These are phyloP conservation scores for Stenoptilia bipunctidactyla DNA, from an alignment of 2,888 invertebrate genomes.

Conservation along the genomic window DNA sequence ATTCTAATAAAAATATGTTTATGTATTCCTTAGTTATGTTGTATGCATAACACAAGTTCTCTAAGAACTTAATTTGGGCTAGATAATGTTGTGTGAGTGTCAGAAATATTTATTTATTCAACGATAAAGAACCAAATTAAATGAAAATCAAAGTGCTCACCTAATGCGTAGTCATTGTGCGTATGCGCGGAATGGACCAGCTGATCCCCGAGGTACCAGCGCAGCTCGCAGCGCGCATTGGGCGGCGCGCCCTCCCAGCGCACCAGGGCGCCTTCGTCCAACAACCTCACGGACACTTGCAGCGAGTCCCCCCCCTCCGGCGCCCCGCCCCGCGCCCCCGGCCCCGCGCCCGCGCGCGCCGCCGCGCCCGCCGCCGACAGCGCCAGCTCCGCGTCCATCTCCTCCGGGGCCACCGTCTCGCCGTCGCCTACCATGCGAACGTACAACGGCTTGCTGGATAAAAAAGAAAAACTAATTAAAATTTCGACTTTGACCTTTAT, in stretches of 20 bases:
- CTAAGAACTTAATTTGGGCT: no score
- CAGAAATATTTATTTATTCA: no score
- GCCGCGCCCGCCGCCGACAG: slow-evolving; percentile 82
- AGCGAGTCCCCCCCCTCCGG: slow-evolving; percentile 72
- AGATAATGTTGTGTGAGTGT: no score
- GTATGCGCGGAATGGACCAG: slow-evolving; percentile 79
- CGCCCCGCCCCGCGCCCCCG: slow-evolving; percentile 33
- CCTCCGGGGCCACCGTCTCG: slow-evolving; percentile 86
- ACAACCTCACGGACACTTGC: slow-evolving; percentile 78
- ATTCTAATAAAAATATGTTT: no score
- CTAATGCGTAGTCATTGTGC: slow-evolving; percentile 75
- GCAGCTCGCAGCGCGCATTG: slow-evolving; percentile 74
- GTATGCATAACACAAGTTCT: no score
- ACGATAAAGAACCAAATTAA: no score
- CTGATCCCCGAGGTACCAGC: slow-evolving; percentile 77
- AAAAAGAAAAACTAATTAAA: no score
- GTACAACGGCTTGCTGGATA: slow-evolving; percentile 90
- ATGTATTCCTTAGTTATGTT: no score
- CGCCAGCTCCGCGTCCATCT: slow-evolving; percentile 79
- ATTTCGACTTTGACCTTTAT: no score
- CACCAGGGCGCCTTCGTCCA: slow-evolving; percentile 81
- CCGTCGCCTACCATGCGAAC: slow-evolving; percentile 80
- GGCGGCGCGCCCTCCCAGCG: slow-evolving; percentile 77
- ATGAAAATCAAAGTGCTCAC: slow-evolving; percentile 24
- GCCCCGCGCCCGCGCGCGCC: slow-evolving; percentile 56